These are phyloP conservation scores for Platyrinchus mystaceus DNA, from an alignment of 2,797 vertebrate species.

Conservation along the genomic window DNA sequence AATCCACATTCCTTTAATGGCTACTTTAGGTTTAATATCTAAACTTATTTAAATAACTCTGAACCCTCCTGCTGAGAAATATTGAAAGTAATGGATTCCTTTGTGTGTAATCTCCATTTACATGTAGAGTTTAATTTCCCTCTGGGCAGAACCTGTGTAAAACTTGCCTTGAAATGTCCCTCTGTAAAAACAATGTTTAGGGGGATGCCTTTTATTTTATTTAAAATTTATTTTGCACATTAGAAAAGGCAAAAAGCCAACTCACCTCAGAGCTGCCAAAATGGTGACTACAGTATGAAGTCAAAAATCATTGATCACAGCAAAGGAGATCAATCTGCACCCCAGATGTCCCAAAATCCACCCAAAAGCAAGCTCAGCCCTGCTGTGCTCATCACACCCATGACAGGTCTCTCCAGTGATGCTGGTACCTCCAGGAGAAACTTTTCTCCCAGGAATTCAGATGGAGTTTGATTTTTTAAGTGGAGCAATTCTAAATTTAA, in stretches of 20 bases:
- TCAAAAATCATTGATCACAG: neutral
- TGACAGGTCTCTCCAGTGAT: neutral
- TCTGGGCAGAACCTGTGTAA: constrained; percentile 82
- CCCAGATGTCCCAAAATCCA: neutral
- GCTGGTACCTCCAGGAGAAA: neutral
- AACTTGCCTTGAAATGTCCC: constrained; percentile 79
- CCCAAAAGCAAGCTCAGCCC: neutral
- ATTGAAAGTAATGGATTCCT: constrained; percentile 84
- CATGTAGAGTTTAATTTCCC: constrained; percentile 83
- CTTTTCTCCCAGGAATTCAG: neutral
- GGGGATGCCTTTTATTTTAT: constrained; percentile 73
- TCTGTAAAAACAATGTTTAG: constrained; percentile 74
- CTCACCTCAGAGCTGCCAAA: neutral
- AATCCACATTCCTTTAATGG: constrained; percentile 80
- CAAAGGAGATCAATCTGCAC: neutral
- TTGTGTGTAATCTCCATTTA: constrained; percentile 84
- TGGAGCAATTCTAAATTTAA: neutral
- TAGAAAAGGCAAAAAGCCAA: constrained; percentile 32
- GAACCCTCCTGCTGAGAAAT: constrained; percentile 82
- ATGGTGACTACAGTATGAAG: neutral
- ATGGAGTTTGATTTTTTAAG: neutral
- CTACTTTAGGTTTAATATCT: constrained; percentile 84
- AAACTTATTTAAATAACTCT: constrained; percentile 86
- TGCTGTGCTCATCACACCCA: neutral
- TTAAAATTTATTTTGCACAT: constrained; percentile 76